Base-by-base conservation (phyloP, 2,797 vertebrate species). In the Acanthurus tractus region DNA sequence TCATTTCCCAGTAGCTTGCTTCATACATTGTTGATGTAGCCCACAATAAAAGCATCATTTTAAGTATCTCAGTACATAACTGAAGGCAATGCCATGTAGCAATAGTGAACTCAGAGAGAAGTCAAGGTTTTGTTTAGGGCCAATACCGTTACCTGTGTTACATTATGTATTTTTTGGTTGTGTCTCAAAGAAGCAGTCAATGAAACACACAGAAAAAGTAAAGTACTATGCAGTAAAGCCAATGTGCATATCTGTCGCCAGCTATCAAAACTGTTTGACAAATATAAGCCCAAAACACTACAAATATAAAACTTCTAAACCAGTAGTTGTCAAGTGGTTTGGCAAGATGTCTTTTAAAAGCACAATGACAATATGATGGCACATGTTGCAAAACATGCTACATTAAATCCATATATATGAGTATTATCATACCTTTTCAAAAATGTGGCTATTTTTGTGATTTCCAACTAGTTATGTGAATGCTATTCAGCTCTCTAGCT, bases 151-250 rank as follows among this genome's bases (percentile, higher is more conserved):
- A 59, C 34, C 58, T 52, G 48, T 44, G 10, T 40, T 29, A 1
- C 5, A 5, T 36, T 4, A 14, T 56, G 38, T 42, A 10, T 25
- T 25, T 25, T 25, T 25, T 14, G n/a, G 53, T 22, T 22, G 29
- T 20, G 4, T 48, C 62, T 18, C 29, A 20, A 1, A 48, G 23
- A 67, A 25, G 22, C 9, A 14, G 63, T 46, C 42, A 54, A 46
- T 54, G 76, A 76, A 76, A 59, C 25, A 52, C 40, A 58, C 13
- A 42, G 11, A 59, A 25, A 55, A 23, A 54, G 17, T 18, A 64
- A 1, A 52, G 14, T 10, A 18, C 48, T 70, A 25, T 25, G 25
- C 25, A 25, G 49, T 53, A 55, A 40, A 18, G 54, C 59, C 49
- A 34, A 49, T 3, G 3, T 61, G 38, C 20, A 53, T 12, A 36